Base-by-base conservation (phyloP, 1,140 invertebrate genomes). In the Pseudomyrmex flavicornis region DNA sequence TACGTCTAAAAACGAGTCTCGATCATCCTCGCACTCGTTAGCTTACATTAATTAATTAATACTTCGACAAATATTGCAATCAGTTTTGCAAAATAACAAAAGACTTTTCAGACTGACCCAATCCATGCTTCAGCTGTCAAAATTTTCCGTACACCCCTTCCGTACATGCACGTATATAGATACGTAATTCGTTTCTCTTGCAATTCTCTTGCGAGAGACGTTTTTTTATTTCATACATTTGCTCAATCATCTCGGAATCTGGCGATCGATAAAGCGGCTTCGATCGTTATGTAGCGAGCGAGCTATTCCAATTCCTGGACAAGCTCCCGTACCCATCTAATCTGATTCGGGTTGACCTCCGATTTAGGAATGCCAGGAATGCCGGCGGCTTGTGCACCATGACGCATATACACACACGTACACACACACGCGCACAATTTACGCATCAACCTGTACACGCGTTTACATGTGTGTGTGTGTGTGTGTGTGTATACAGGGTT, bases 321-420 rank as follows among this genome's bases (percentile, higher is more conserved):
- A 15, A 46, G 61, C 80, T 2, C 26, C 76, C 72, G 44, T 69
- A 65, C 83, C 72, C 74, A 80, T 88, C 63, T 86, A 73, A 88
- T 80, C 84, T 79, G 72, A 88, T 85, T 65, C 65, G 61, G 58
- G 63, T 56, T 83, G 72, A 82, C 77, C 86, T 74, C 59, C 50
- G 77, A 80, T 89, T 88, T 84, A 88, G 87, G 83, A 88, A 88
- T 88, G 59, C 68, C 61, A 62, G 59, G 87, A 88, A 88, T 88
- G 65, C 72, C 68, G 69, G 56, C 20, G 72, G 82, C 52, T 68
- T 52, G 15, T 61, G 52, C 22, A 69, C 58, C 54, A 44, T 54
- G 13, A 26, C 74, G 26, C 26, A 2, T 26, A 26, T 3, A 26
- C 2, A 26, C 26, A 20, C 61, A 59, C 2, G 20, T 69, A 13